Percentiles rank a stretch among this genome's conserved stretches.
These are phyloP conservation scores for Cataglyphis albicans DNA, from an alignment of 2,888 invertebrate genomes.

Conservation along the genomic window DNA sequence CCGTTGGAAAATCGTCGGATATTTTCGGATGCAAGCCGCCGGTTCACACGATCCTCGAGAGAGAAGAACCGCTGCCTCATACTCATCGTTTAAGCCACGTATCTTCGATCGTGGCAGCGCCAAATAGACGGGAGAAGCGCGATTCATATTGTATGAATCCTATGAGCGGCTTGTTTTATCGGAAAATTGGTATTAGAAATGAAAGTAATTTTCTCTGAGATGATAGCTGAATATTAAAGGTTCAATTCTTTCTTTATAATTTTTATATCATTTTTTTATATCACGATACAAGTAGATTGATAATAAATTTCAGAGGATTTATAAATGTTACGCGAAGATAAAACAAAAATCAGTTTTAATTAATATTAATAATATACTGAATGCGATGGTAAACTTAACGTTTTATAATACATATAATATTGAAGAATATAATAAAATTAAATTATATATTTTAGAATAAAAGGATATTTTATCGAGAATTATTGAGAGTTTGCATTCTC, in stretches of 20 bases:
- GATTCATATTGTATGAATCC: constrained; percentile 47
- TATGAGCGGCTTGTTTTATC: constrained; percentile 2
- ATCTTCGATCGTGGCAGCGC: constrained; percentile 45
- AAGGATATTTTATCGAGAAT: not conserved
- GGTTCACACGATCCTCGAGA: constrained; percentile 46
- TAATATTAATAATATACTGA: not conserved
- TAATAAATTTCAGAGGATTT: not conserved
- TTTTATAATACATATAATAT: not conserved
- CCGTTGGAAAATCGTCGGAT: constrained; percentile 63
- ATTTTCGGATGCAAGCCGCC: constrained; percentile 54
- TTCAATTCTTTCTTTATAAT: not conserved
- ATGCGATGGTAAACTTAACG: not conserved
- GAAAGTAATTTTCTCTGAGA: not conserved
- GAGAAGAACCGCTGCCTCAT: constrained; percentile 24
- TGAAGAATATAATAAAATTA: not conserved
- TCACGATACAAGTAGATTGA: not conserved
- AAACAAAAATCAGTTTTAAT: not conserved
- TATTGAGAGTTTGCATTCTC: not conserved
- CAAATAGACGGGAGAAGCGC: constrained; percentile 20
- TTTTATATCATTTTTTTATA: not conserved
- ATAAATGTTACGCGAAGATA: not conserved
- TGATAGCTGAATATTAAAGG: not conserved
- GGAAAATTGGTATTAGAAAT: constrained; percentile 11
- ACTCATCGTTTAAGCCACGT: constrained; percentile 44
- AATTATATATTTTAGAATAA: not conserved